A percentile compares a stretch with the other conserved stretches of the same genome.
These are phyloP conservation scores for Cremastobaeus sp. DNA, from an alignment of 2,888 invertebrate species.

Conservation along the genomic window DNA sequence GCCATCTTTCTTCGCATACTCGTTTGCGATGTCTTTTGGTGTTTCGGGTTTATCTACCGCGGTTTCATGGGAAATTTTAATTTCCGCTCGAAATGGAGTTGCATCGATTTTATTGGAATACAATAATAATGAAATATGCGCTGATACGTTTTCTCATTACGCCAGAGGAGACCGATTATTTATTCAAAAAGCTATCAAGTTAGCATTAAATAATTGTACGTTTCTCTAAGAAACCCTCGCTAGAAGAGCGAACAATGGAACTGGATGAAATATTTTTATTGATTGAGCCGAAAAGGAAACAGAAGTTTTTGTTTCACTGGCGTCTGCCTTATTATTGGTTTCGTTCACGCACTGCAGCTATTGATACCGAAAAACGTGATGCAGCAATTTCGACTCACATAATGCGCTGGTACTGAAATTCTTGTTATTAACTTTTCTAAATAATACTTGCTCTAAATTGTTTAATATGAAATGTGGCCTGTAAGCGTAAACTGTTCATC, in stretches of 20 bases:
- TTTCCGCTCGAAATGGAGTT: constrained; percentile 57
- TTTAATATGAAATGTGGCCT: too few species aligned
- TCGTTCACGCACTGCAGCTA: constrained; percentile 19
- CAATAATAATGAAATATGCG: too few species aligned
- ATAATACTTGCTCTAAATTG: not conserved
- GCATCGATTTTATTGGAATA: too few species aligned
- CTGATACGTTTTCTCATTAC: not conserved
- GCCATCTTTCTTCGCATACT: constrained; percentile 62
- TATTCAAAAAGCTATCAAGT: too few species aligned
- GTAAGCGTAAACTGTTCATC: not conserved
- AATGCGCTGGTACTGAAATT: not conserved
- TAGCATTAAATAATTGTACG: not conserved
- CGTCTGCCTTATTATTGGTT: constrained; percentile 40
- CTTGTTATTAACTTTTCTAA: constrained; percentile 6
- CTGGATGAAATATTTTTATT: constrained; percentile 4
- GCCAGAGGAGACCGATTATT: too few species aligned
- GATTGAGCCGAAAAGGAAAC: not conserved
- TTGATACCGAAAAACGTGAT: constrained; percentile 20
- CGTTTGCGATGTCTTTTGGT: constrained; percentile 66
- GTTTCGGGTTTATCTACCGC: constrained; percentile 57
- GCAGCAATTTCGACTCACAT: constrained; percentile 7
- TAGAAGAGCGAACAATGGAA: too few species aligned
- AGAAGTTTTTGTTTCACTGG: constrained; percentile 15
- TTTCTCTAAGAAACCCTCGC: not conserved
- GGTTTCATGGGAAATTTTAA: constrained; percentile 56